A percentile compares a stretch with the other conserved stretches of the same genome.
phyloP scores from a whole-genome alignment of 2,113 vertebrate genomes.

The Tachuris rubrigastra region DNA sequence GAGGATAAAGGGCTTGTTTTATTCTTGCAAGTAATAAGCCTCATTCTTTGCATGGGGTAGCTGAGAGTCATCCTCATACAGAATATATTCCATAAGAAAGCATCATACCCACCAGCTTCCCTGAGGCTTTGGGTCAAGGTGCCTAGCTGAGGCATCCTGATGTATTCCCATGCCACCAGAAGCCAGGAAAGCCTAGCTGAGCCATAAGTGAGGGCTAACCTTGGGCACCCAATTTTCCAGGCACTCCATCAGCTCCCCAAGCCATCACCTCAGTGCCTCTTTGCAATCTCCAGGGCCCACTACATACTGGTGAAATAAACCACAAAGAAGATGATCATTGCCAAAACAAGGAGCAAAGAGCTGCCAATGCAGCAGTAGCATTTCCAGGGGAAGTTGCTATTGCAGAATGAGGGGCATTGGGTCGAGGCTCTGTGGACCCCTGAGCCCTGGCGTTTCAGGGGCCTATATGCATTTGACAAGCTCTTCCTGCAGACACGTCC shows the following conservation, averaged over 20 bases:
- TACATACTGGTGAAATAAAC: background rate
- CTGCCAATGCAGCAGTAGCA: background rate
- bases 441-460: accelerated
- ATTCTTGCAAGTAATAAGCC: background rate
- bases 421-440: accelerated
- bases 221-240: background rate
- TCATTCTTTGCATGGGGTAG: background rate
- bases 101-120: background rate
- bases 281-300: accelerated
- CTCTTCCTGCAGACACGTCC: accelerated
- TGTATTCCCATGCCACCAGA: background rate
- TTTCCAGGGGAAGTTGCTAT: background rate
- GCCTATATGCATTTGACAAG: background rate
- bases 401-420: accelerated
- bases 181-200: background rate
- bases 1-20: background rate
- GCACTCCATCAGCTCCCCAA: background rate
- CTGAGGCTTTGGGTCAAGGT: background rate
- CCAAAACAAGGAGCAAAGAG: background rate
- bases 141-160: background rate
- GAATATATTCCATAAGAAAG: background rate
- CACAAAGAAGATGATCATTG: background rate
- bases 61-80: background rate
- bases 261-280: background rate
- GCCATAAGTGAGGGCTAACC: background rate